Conservation (phyloP, 2,888 invertebrate species). For the Mactromeris polynyma region DNA sequence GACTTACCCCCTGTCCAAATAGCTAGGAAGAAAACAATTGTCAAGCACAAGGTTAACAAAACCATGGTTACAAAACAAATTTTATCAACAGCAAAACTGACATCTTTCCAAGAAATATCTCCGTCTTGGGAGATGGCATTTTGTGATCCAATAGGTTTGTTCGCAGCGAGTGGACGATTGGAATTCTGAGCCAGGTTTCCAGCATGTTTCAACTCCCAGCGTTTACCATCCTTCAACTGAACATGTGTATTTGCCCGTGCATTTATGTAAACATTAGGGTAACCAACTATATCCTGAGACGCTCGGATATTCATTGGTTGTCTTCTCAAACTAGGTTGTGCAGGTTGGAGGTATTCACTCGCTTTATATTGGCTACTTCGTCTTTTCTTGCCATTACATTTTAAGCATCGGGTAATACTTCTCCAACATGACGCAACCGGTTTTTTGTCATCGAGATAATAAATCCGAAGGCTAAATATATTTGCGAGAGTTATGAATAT, state of each 20-base stretch:
- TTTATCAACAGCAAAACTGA: constrained; percentile 10
- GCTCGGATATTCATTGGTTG: background rate
- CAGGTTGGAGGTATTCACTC: background rate
- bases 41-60: background rate
- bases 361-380: background rate
- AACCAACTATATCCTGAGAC: background rate
- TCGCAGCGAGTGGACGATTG: background rate
- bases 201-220: background rate
- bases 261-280: background rate
- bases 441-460: background rate
- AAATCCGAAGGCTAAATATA: background rate
- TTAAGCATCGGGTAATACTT: background rate
- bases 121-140: background rate
- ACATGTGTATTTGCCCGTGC: background rate
- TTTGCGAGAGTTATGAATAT: background rate
- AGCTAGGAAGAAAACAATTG: background rate
- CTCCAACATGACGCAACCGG: background rate
- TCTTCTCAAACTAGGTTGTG: background rate
- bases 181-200: background rate
- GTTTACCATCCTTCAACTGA: background rate
- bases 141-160: background rate
- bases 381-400: background rate
- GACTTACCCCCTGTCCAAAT: background rate
- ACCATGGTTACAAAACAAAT: background rate
- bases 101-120: background rate